These are phyloP conservation scores for Sphyrna mokarran DNA, from an alignment of 2,113 vertebrate species.

Conservation along the genomic window DNA sequence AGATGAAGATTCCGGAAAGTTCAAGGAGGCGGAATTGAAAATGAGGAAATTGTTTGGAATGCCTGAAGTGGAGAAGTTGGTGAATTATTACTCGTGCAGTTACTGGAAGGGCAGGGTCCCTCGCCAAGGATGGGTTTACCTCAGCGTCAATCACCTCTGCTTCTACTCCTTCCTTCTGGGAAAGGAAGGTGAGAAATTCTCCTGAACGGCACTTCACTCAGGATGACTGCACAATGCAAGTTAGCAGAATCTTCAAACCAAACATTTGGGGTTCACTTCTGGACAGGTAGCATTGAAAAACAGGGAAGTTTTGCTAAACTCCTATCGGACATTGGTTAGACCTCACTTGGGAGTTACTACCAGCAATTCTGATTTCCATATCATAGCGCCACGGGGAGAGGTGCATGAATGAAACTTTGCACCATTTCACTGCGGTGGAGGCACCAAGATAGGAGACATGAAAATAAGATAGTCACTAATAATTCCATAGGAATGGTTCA, in stretches of 20 bases:
- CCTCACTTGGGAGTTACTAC: neutral
- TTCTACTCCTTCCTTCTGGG: slow-evolving; percentile 96
- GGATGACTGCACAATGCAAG: neutral
- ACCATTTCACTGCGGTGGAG: no score
- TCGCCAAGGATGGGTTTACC: slow-evolving; percentile 93
- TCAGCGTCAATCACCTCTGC: slow-evolving; percentile 90
- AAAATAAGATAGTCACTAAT: no score
- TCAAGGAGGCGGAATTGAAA: slow-evolving; percentile 90
- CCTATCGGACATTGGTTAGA: neutral
- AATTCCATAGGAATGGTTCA: no score
- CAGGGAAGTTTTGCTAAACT: neutral
- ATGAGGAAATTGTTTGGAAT: slow-evolving; percentile 92
- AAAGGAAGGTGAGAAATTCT: slow-evolving; percentile 77
- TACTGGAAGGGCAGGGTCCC: slow-evolving; percentile 94
- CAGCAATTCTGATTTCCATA: neutral
- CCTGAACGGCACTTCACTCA: neutral
- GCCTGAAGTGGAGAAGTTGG: slow-evolving; percentile 92
- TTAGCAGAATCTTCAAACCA: neutral
- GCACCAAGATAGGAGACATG: no score
- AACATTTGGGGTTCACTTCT: neutral
- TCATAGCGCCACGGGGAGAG: neutral
- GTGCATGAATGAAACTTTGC: no score
- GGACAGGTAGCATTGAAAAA: neutral
- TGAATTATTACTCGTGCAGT: slow-evolving; percentile 97
- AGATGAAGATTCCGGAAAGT: slow-evolving; percentile 89